Base-by-base conservation (phyloP, 2,113 vertebrate species). In the Fregetta grallaria region DNA sequence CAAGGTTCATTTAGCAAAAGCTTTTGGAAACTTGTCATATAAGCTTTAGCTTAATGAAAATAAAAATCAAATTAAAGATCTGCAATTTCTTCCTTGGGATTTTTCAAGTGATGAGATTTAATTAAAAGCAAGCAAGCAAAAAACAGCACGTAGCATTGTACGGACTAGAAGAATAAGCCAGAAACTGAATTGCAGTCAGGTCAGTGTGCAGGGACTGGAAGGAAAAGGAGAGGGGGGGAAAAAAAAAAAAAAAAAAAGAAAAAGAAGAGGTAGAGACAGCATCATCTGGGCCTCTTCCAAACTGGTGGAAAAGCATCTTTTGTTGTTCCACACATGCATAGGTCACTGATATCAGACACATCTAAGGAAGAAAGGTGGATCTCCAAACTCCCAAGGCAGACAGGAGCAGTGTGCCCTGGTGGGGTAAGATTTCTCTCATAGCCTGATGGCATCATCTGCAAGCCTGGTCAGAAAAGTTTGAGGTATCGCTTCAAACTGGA, bases 41-140 rank as follows among this genome's bases (percentile, higher is more conserved):
- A 50, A 81, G 59, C 59, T 90, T 67, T 44, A 73, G 59, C 78
- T 40, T 72, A 90, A 93, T 81, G 72, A 93, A 95, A 94, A 93
- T 52, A 87, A 95, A 95, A 93, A 94, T 75, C 80, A 90, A 83
- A 90, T 90, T 77, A 76, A 90, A 84, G 81, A 65, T 22, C 74
- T 16, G 67, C 32, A 44, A 80, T 66, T 19, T 34, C 82, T 71
- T 94, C 85, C 92, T 40, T 84, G 94, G 92, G 95, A 90, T 88
- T 94, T 94, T 91, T 83, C 75, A 56, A 74, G 72, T 81, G 86
- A 91, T 72, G 90, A 83, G 76, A 75, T 67, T 92, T 92, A 94
- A 93, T 92, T 90, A 96, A 88, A 94, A 93, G 52, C 19, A 45
- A 92, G 75, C 30, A 73, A 72, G 40, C 15, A 18, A 36, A 49